A percentile compares a stretch with the other conserved stretches of the same genome.
Conservation (phyloP, 1,140 invertebrate genomes). For the Reticulitermes speratus region DNA sequence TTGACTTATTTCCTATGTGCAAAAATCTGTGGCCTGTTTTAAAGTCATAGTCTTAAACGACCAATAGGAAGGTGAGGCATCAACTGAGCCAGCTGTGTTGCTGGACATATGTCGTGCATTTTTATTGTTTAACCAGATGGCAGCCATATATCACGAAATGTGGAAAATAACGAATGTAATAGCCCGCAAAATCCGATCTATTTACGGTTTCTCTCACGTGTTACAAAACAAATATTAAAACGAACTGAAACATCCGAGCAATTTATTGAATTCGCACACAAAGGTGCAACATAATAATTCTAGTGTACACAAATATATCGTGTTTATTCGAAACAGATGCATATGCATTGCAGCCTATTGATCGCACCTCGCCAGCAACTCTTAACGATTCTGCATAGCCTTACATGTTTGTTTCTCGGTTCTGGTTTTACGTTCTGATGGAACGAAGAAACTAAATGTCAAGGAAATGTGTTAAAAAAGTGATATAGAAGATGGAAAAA, state of each 20-base stretch:
- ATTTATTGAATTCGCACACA: background rate
- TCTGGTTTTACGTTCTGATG: no score
- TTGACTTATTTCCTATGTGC: no score
- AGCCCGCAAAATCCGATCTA: background rate
- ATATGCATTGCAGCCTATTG: background rate
- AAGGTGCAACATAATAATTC: background rate
- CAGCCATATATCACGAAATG: background rate
- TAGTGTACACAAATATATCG: background rate
- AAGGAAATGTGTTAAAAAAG: no score
- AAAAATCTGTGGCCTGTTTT: no score
- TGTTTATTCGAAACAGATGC: background rate
- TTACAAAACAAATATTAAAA: slow-evolving; percentile 18
- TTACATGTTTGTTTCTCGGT: no score
- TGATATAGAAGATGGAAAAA: no score
- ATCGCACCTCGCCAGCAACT: background rate
- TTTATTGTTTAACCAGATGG: background rate
- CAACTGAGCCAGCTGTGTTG: no score
- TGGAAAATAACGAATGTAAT: background rate
- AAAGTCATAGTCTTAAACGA: no score
- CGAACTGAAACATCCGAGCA: background rate
- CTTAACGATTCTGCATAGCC: no score
- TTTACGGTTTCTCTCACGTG: slow-evolving; percentile 9
- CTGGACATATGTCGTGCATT: background rate
- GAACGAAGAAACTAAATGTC: no score
- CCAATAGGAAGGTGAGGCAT: no score